Evolutionary conservation across 1,140 invertebrate species (phyloP), one percentile per base, ranked within the genome.

Genomic region (Calephelis nemesis): DNA sequence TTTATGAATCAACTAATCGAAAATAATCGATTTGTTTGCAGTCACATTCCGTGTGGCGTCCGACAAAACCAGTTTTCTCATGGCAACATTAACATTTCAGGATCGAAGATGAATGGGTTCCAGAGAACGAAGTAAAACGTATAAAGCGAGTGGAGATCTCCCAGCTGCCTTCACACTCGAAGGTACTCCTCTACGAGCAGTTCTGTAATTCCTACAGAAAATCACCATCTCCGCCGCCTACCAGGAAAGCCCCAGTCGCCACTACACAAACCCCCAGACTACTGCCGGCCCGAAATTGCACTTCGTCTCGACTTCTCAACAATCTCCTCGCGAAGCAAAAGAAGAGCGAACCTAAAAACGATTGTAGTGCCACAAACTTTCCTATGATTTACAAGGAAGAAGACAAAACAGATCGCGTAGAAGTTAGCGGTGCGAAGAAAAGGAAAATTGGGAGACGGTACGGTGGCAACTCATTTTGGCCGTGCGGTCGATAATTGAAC

Each of bases 101-200:
- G 74, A 63, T 91, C 70, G 88, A 90, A 7, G 88, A 91, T 77
- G 88, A 91, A 65, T 90, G 88, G 88, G 86, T 91, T 68, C 84
- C 87, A 0, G 87, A 83, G 72, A 74, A 78, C 62, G 86, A 91
- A 0, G 88, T 90, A 72, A 73, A 71, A 50, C 68, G 81, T 0
- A 72, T 86, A 11, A 87, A 87, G 69, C 71, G 81, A 0, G 87
- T 91, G 15, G 88, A 91, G 77, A 88, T 90, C 13, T 67, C 77
- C 10, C 10, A 74, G 12, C 75, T 91, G 65, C 80, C 87, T 7
- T 77, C 74, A 2, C 72, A 74, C 65, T 77, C 81, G 1, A 91
- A 91, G 75, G 88, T 89, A 68, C 40, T 75, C 11, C 77, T 91
- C 13, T 91, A 85, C 78, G 83, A 84, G 52, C 82, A 87, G 76